Base-by-base conservation (phyloP, 2,888 invertebrate genomes). In the Norana najaformis region DNA sequence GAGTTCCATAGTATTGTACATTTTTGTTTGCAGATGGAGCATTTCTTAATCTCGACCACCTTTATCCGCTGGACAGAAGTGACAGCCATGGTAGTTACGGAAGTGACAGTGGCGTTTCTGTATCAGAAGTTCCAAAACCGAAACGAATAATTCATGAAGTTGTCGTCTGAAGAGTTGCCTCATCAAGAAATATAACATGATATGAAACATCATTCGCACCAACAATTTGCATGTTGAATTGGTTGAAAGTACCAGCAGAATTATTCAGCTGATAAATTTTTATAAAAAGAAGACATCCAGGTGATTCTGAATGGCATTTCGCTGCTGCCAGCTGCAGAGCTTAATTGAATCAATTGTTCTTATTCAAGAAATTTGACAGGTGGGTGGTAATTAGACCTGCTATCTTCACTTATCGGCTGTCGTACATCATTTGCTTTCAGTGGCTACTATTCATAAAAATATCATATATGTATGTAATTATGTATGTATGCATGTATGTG, bases 101-200 rank as follows among this genome's bases (percentile, higher is more conserved):
- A 30, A 83, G 83, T 35, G 89, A 89, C 85, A 89, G 89, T 23
- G 89, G 89, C 8, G 89, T 89, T 11, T 89, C 89, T 6, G 83
- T 83, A 23, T 38, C 82, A 13, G 89, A 89, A 3, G 83, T 39
- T 82, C 89, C 83, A 38, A 89, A 89, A 38, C 23, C 47, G n/a
- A 89, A 89, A 41, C 89, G 89, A 34, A 47, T 89, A 38, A 89
- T 89, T 83, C 41, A 83, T 89, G 89, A 89, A 82, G 83, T 89
- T 37, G 23, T 89, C 47, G 89, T 89, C n/a, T 89, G 85, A 85
- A 85, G 35, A 16, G 85, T 37, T 36, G 35, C 85, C 13, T 85
- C 23, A 35, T 85, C 85, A 69, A 69, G 69, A 69, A 69, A 69
- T 69, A 30, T 69, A n/a, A 8, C 69, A 69, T 30, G 69, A n/a